phyloP scores from a whole-genome alignment of 2,797 vertebrate species.

The Trachurus trachurus region DNA sequence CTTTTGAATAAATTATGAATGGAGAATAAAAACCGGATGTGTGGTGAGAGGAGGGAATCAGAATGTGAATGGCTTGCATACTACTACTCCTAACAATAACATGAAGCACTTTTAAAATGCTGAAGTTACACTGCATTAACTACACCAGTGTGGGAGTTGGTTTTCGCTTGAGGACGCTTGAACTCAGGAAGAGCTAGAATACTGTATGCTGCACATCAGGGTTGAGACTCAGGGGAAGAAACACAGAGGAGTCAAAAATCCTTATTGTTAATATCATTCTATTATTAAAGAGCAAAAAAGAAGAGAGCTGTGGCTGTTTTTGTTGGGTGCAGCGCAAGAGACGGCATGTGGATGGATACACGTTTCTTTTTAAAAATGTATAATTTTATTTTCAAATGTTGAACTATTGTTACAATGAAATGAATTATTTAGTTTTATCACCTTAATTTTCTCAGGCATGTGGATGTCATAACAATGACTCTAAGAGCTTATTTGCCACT shows the following conservation, averaged over 20 bases:
- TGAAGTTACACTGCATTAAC: neutral
- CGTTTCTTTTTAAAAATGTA: no score
- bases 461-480: no score
- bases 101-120: neutral
- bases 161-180: neutral
- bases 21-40: slow-evolving; percentile 45
- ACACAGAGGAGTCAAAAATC: neutral
- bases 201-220: neutral
- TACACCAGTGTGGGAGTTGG: neutral
- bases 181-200: neutral
- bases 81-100: neutral
- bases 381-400: no score
- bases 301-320: neutral
- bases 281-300: neutral
- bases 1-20: slow-evolving; percentile 69
- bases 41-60: neutral
- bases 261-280: neutral
- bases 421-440: no score
- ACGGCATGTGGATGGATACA: no score
- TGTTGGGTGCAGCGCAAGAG: no score
- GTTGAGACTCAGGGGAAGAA: neutral
- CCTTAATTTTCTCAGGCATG: no score
- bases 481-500: no score
- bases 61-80: slow-evolving; percentile 2
- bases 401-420: no score